These are phyloP conservation scores for Sacculina carcini DNA, from an alignment of 2,888 invertebrate genomes.

Conservation along the genomic window DNA sequence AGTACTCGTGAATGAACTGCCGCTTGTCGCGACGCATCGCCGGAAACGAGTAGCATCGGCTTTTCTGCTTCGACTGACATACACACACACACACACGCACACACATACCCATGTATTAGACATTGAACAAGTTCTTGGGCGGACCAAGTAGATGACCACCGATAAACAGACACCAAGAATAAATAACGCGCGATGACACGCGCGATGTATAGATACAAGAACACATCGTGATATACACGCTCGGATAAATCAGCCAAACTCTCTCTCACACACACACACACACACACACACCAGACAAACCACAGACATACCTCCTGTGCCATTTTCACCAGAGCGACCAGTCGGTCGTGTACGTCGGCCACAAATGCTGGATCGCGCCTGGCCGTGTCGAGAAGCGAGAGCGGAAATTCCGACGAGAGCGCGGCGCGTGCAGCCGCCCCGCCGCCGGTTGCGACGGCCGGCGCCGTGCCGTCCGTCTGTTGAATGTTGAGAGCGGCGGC, in stretches of 20 bases:
- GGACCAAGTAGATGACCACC: no score
- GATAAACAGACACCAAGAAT: no score
- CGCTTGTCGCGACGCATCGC: slow-evolving; percentile 81
- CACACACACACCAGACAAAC: no score
- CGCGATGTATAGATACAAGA: no score
- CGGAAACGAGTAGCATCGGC: slow-evolving; percentile 61
- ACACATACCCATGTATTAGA: neutral
- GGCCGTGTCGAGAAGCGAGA: slow-evolving; percentile 41
- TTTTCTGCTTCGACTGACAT: slow-evolving; percentile 34
- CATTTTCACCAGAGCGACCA: slow-evolving; percentile 56
- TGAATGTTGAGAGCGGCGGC: slow-evolving; percentile 77
- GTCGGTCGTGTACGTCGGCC: slow-evolving; percentile 49
- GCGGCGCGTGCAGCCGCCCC: slow-evolving; percentile 59
- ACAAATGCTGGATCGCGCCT: slow-evolving; percentile 56
- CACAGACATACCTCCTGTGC: slow-evolving; percentile 60
- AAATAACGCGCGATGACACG: no score
- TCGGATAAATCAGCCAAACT: no score
- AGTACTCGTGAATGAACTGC: slow-evolving; percentile 74
- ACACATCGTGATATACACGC: neutral
- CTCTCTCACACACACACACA: no score
- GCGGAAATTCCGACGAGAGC: no score
- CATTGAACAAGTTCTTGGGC: no score
- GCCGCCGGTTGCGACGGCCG: slow-evolving; percentile 49
- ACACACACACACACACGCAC: neutral
- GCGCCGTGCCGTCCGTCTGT: slow-evolving; percentile 63